These are phyloP conservation scores for Chalcis sispes DNA, from an alignment of 2,888 invertebrate genomes.

Conservation along the genomic window DNA sequence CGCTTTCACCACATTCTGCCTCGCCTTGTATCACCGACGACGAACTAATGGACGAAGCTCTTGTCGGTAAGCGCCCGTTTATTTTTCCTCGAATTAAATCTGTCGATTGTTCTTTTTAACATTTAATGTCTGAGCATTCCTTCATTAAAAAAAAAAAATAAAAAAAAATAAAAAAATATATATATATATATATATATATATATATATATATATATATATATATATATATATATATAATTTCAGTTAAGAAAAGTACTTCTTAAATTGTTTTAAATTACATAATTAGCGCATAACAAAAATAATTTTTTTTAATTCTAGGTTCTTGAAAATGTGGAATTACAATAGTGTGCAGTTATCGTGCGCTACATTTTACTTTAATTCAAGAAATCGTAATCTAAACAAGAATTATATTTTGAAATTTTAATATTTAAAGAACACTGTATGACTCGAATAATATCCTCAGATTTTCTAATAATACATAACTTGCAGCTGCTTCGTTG, in stretches of 20 bases:
- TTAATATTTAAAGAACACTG: conserved; percentile 16
- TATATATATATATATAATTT: too few species aligned
- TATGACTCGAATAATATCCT: conserved; percentile 8
- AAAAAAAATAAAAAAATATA: conserved; percentile 4
- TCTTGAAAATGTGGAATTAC: conserved; percentile 49
- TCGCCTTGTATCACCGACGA: conserved; percentile 92
- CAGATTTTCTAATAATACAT: conserved; percentile 13
- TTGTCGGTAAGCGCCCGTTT: conserved; percentile 83
- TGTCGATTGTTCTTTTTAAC: background rate
- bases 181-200: too few species aligned
- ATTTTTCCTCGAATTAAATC: too few species aligned
- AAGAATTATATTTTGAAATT: conserved; percentile 46
- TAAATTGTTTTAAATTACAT: conserved; percentile 9
- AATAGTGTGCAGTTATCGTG: conserved; percentile 34
- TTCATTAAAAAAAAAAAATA: background rate
- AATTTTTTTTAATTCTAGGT: conserved; percentile 36
- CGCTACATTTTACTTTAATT: conserved; percentile 12
- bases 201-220: too few species aligned
- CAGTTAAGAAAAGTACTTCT: too few species aligned
- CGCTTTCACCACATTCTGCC: conserved; percentile 83
- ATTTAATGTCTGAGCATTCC: background rate
- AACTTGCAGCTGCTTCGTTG: background rate
- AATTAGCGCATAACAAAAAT: background rate
- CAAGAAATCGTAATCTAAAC: conserved; percentile 20
- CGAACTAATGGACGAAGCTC: conserved; percentile 92